Base-by-base conservation (phyloP, 2,888 invertebrate genomes). In the Podabrus alpinus region DNA sequence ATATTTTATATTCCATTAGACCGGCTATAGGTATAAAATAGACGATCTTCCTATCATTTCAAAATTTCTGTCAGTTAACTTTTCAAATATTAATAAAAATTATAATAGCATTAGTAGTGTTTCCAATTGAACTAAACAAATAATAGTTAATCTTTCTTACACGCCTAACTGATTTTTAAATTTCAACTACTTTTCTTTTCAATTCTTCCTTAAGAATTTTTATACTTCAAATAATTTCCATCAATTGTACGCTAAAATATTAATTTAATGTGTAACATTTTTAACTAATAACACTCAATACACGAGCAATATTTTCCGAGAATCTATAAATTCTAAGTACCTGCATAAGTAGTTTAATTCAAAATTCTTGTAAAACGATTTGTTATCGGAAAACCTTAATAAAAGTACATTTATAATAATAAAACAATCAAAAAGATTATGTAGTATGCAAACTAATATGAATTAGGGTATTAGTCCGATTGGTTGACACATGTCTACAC, bases 401-500 rank as follows among this genome's bases (percentile, higher is more conserved):
- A 45, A 45, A 45, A 45, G 13, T n/a, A 1, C 7, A 45, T 45
- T 45, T n/a, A 45, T 45, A 45, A n/a, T 21, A 19, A 64, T 64
- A 64, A 71, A 71, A 66, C 66, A 71, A 64, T 24, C 71, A 59
- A 21, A 62, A 25, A 66, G 66, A 59, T 66, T 71, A 64, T 66
- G 64, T 59, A 71, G 45, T 71, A 71, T 71, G 71, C 66, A 66
- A 66, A 71, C 66, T 64, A 71, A 71, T 71, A 71, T 71, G 71
- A 66, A 66, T 71, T 71, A 66, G 71, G 71, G 71, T 24, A 71
- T 71, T 79, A 78, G 78, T 79, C 77, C 75, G 73, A 75, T 75
- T 76, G 77, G 73, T 77, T 81, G 82, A 82, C 82, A 82, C 79
- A 82, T 82, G 82, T 81, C 81, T 74, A 69, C 71, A 78, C 78